Percentiles rank a stretch among this genome's conserved stretches.
These are phyloP conservation scores for Ciconia nigra DNA, from an alignment of 2,797 vertebrate species.

Conservation along the genomic window DNA sequence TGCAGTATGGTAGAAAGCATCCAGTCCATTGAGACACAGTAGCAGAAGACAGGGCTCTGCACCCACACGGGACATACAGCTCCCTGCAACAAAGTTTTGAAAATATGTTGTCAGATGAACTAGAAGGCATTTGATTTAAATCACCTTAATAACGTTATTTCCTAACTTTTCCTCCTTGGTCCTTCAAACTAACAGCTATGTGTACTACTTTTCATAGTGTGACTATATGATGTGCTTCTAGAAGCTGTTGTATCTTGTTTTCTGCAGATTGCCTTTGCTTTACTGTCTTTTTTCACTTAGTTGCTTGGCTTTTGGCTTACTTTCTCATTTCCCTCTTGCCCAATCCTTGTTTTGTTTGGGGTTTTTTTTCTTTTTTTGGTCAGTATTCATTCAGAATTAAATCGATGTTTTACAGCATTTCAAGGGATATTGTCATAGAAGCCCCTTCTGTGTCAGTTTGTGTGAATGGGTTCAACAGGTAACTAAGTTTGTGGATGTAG, in stretches of 20 bases:
- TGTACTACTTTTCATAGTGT: background rate
- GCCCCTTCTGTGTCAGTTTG: background rate
- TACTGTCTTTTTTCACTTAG: background rate
- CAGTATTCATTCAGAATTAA: background rate
- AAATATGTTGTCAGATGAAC: background rate
- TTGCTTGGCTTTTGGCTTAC: background rate
- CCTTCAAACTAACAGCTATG: background rate
- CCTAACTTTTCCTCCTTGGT: background rate
- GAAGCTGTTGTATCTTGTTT: background rate
- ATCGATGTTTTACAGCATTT: background rate
- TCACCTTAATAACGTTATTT: background rate
- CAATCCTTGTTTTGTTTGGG: background rate
- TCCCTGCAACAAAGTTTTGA: background rate
- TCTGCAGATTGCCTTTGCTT: background rate
- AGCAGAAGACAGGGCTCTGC: background rate
- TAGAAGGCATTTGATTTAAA: background rate
- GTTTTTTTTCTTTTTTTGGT: background rate
- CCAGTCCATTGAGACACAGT: background rate
- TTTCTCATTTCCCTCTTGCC: background rate
- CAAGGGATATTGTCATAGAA: background rate
- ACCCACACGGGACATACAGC: background rate
- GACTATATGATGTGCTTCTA: background rate
- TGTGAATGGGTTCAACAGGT: background rate
- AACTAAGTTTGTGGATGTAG: background rate
- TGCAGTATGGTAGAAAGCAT: background rate